Conservation (phyloP, 2,888 invertebrate species). For the Protophormia terraenovae region DNA sequence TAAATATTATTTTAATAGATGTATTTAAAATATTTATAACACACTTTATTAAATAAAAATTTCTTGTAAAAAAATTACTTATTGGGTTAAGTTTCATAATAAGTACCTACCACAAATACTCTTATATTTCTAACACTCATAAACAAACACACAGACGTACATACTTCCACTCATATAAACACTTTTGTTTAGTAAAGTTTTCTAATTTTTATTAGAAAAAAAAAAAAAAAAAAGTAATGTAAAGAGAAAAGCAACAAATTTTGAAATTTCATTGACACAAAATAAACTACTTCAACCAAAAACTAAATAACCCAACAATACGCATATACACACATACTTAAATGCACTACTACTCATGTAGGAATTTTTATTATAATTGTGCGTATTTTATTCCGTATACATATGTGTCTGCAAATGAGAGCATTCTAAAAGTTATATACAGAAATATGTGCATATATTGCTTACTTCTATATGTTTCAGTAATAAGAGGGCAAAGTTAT, state of each 20-base stretch:
- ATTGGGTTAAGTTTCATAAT: neutral
- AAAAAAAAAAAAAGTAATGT: neutral
- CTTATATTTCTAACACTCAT: neutral
- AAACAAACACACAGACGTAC: neutral
- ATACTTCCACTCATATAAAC: neutral
- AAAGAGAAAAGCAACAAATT: neutral
- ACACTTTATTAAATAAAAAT: too few species aligned
- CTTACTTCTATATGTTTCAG: slow-evolving; percentile 8
- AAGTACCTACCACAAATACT: neutral
- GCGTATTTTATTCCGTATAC: too few species aligned
- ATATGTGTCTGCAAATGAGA: slow-evolving; percentile 1
- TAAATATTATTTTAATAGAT: too few species aligned
- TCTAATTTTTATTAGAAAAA: neutral
- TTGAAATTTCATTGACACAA: slow-evolving; percentile 41
- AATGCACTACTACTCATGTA: neutral
- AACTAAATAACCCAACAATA: neutral
- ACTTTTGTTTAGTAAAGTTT: neutral
- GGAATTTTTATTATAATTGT: slow-evolving; percentile 28
- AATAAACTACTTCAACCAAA: slow-evolving; percentile 17
- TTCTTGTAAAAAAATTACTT: neutral
- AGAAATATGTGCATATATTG: neutral
- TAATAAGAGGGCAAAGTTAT: slow-evolving; percentile 30
- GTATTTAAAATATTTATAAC: too few species aligned
- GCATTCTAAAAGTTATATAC: neutral
- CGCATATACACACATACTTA: neutral